Percentiles rank a stretch among this genome's conserved stretches.
phyloP scores from a whole-genome alignment of 2,113 vertebrate genomes.

The Sminthopsis crassicaudata region DNA sequence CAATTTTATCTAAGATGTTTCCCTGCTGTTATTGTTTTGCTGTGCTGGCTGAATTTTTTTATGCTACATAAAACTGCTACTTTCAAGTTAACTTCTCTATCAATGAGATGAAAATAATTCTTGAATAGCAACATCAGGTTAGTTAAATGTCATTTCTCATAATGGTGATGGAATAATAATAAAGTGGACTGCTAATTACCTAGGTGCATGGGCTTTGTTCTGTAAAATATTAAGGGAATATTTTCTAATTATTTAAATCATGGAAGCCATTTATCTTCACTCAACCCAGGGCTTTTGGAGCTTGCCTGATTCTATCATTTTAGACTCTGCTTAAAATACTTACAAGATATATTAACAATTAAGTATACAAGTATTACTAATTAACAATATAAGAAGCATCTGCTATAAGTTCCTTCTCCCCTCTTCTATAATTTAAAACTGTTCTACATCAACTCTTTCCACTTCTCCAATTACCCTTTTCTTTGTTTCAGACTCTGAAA shows the following conservation, averaged over 20 bases:
- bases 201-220: slow-evolving; percentile 3
- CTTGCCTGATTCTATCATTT: slow-evolving; percentile 30
- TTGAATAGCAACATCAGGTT: slow-evolving; percentile 62
- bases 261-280: background rate
- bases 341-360: background rate
- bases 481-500: background rate
- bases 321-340: background rate
- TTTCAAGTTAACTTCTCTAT: slow-evolving; percentile 68
- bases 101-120: slow-evolving; percentile 73
- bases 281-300: background rate
- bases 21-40: slow-evolving; percentile 71
- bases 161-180: slow-evolving; percentile 69
- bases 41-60: slow-evolving; percentile 58
- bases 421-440: background rate
- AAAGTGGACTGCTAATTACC: slow-evolving; percentile 60
- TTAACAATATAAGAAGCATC: background rate
- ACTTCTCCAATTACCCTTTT: background rate
- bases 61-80: slow-evolving; percentile 61
- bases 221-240: background rate
- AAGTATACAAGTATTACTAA: background rate
- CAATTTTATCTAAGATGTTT: slow-evolving; percentile 74
- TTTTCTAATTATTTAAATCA: slow-evolving; percentile 41
- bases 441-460: background rate
- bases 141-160: slow-evolving; percentile 67
- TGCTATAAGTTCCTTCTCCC: background rate